Evolutionary conservation across 2,888 invertebrate genomes (phyloP).

Genomic region (Hemaris fuciformis): DNA sequence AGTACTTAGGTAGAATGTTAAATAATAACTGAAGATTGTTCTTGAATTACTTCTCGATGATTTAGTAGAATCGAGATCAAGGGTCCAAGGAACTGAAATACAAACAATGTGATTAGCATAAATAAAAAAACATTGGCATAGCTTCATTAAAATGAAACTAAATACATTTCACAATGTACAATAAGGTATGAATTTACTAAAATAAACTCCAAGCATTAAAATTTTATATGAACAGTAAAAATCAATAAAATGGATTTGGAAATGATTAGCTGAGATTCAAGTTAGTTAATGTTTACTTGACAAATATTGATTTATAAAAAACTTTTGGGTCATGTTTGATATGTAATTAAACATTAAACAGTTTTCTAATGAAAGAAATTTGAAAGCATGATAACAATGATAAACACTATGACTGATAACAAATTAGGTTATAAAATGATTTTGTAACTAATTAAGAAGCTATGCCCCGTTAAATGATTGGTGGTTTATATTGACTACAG

Average conservation of each 20-base stretch:
- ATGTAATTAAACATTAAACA: not conserved
- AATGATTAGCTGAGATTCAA: too few species aligned
- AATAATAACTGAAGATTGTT: slow-evolving; percentile 80
- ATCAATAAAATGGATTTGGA: too few species aligned
- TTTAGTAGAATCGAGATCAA: slow-evolving; percentile 54
- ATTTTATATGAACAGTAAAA: too few species aligned
- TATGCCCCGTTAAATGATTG: not conserved
- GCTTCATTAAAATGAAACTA: too few species aligned
- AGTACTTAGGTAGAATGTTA: slow-evolving; percentile 78
- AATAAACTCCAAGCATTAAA: too few species aligned
- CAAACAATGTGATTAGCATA: slow-evolving; percentile 17
- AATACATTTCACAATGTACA: too few species aligned
- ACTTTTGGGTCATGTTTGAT: too few species aligned
- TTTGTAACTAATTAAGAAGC: not conserved
- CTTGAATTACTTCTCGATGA: slow-evolving; percentile 63
- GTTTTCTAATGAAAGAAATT: not conserved
- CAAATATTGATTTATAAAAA: too few species aligned
- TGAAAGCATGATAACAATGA: not conserved
- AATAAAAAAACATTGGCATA: not conserved
- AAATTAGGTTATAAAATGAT: not conserved
- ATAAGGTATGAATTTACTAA: too few species aligned
- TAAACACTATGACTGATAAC: not conserved
- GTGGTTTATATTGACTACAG: not conserved
- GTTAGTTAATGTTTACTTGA: too few species aligned
- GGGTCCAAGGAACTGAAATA: slow-evolving; percentile 69